These are phyloP conservation scores for Luscinia luscinia DNA, from an alignment of 2,797 vertebrate species.

Conservation along the genomic window DNA sequence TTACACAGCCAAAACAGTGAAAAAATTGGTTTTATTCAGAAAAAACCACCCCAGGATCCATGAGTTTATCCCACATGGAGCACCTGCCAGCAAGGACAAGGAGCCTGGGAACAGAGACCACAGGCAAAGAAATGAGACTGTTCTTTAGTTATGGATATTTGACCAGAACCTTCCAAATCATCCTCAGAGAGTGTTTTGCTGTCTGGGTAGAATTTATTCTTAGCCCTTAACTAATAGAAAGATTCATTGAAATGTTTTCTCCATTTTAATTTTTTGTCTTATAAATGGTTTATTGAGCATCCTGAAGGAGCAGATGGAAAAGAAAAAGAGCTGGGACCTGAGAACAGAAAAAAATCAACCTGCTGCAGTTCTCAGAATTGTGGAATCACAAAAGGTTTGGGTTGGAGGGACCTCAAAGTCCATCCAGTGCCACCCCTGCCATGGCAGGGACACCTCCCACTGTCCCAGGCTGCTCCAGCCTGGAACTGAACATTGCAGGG, in stretches of 20 bases:
- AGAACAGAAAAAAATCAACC: background rate
- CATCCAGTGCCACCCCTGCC: background rate
- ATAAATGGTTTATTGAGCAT: background rate
- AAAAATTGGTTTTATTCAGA: background rate
- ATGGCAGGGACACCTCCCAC: background rate
- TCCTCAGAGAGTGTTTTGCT: background rate
- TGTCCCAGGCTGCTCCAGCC: background rate
- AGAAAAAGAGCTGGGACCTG: background rate
- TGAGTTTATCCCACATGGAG: background rate
- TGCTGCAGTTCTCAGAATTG: background rate
- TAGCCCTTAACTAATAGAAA: background rate
- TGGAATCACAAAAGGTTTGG: background rate
- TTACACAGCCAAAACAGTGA: background rate
- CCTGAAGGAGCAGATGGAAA: background rate
- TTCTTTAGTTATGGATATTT: background rate
- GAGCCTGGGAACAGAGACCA: background rate
- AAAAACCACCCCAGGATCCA: background rate
- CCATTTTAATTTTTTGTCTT: background rate
- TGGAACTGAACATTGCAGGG: background rate
- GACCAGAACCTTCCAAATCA: background rate
- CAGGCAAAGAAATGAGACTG: background rate
- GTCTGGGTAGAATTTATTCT: background rate
- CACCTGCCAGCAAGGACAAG: background rate
- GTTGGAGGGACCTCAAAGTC: fast-evolving
- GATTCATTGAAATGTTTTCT: background rate